Base-by-base conservation (phyloP, 1,140 invertebrate species). In the Caerostris darwini region DNA sequence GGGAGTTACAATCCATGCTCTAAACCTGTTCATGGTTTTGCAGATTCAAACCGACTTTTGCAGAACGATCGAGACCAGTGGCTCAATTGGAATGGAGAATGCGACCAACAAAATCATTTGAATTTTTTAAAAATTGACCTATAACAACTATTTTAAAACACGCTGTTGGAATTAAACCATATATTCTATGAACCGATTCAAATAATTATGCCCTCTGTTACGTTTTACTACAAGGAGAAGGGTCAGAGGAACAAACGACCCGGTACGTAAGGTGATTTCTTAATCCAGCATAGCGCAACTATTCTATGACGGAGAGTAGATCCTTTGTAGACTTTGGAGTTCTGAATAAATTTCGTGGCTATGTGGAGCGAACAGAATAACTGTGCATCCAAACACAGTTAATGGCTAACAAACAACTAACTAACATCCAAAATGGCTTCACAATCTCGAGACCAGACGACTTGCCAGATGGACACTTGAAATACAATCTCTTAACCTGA, bases 251-350 rank as follows among this genome's bases (percentile, higher is more conserved):
- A 94, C 94, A 67, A 34, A 92, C 90, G 34, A 34, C 57, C 4
- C 57, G 10, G n/a, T 69, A 17, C 2, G 34, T 34, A 34, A 34
- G 34, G 34, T 2, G 34, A 34, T 34, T 34, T 34, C 50, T 93
- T 4, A 82, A 17, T 34, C 1, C 8, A 7, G 64, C 82, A 34
- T 82, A 96, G 50, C 12, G n/a, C 7, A 95, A 95, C 53, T 95
- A 95, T 81, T 95, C 95, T 53, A 94, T 34, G 87, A 53, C 95
- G 95, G n/a, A n/a, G n/a, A 95, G 53, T 88, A 53, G 95, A 95
- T 95, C 61, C 94, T 56, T 81, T 95, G 53, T 95, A 95, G 56
- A 93, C 95, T 58, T 94, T 95, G 12, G 94, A 58, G 64, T 94
- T 57, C 64, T 71, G 95, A 17, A 94, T 94, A 67, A 92, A 95